A percentile compares a stretch with the other conserved stretches of the same genome.
Conservation (phyloP, 1,140 invertebrate species). For the Gonatopus flavifemur region DNA sequence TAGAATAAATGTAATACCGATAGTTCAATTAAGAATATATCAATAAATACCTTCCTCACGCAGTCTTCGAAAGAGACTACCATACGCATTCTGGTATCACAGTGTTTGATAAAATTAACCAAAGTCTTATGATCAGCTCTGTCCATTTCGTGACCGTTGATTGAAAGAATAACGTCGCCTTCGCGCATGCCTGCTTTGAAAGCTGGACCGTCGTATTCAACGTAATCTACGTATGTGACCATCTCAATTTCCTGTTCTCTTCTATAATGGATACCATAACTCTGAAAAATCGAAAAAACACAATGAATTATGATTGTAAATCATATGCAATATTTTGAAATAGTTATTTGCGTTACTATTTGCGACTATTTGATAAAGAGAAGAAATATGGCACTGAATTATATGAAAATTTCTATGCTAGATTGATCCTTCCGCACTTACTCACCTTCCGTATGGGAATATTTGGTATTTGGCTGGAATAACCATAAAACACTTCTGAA, state of each 20-base stretch:
- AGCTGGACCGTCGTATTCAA: constrained; percentile 89
- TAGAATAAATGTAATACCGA: too few species aligned
- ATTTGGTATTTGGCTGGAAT: too few species aligned
- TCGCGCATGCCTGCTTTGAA: constrained; percentile 89
- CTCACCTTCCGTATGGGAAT: too few species aligned
- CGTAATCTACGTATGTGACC: constrained; percentile 94
- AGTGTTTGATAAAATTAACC: constrained; percentile 87
- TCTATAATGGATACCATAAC: constrained; percentile 94
- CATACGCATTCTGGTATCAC: constrained; percentile 88
- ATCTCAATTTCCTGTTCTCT: constrained; percentile 88
- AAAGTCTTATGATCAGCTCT: constrained; percentile 87
- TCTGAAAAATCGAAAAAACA: constrained; percentile 63
- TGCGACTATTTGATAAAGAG: too few species aligned
- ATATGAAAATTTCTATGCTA: too few species aligned
- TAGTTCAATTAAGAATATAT: too few species aligned
- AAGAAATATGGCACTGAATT: too few species aligned
- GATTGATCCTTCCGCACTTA: too few species aligned
- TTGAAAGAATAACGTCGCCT: constrained; percentile 92
- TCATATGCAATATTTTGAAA: too few species aligned
- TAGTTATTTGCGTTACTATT: too few species aligned
- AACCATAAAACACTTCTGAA: too few species aligned
- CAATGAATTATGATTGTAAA: too few species aligned
- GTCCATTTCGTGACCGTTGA: constrained; percentile 92
- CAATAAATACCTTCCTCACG: constrained; percentile 85
- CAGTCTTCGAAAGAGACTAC: constrained; percentile 95